These are phyloP conservation scores for Sceloporus tristichus DNA, from an alignment of 2,113 vertebrate genomes.

Conservation along the genomic window DNA sequence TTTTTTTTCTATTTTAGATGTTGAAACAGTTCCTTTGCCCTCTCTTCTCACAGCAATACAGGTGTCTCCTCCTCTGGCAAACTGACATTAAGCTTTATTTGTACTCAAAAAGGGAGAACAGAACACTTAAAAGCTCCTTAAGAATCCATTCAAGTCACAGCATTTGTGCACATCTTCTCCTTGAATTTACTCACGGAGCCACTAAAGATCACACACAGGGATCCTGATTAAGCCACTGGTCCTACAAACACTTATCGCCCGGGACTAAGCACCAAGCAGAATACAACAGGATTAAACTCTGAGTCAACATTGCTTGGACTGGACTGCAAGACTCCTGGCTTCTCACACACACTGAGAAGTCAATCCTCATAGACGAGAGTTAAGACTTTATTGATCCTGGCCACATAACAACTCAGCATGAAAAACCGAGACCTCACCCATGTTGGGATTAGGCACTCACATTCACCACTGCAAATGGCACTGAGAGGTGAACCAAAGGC, in stretches of 20 bases:
- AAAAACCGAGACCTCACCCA: not conserved
- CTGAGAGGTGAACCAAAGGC: not conserved
- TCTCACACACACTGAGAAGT: not conserved
- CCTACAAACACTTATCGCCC: not conserved
- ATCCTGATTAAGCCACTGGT: slow-evolving; percentile 50
- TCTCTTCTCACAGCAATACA: not conserved
- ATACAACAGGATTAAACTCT: not conserved
- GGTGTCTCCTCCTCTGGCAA: slow-evolving; percentile 13
- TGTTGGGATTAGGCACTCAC: too few relatives aligned
- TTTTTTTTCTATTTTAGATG: not conserved
- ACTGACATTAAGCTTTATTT: slow-evolving; percentile 9
- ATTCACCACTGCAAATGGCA: not conserved
- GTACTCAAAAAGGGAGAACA: slow-evolving; percentile 18
- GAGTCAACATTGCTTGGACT: not conserved
- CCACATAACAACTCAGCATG: slow-evolving; percentile 34
- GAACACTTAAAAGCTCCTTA: too few relatives aligned
- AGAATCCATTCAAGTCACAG: not conserved
- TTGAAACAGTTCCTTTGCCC: not conserved
- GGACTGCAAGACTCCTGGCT: not conserved
- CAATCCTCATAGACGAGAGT: not conserved
- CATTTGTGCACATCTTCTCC: rapidly evolving
- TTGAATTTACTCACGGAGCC: slow-evolving; percentile 38
- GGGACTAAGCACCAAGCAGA: not conserved
- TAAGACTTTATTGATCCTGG: slow-evolving; percentile 27
- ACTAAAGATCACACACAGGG: slow-evolving; percentile 15